Percentiles rank a stretch among this genome's conserved stretches.
These are phyloP conservation scores for Polypterus bichir DNA, from an alignment of 2,113 vertebrate species.

Conservation along the genomic window DNA sequence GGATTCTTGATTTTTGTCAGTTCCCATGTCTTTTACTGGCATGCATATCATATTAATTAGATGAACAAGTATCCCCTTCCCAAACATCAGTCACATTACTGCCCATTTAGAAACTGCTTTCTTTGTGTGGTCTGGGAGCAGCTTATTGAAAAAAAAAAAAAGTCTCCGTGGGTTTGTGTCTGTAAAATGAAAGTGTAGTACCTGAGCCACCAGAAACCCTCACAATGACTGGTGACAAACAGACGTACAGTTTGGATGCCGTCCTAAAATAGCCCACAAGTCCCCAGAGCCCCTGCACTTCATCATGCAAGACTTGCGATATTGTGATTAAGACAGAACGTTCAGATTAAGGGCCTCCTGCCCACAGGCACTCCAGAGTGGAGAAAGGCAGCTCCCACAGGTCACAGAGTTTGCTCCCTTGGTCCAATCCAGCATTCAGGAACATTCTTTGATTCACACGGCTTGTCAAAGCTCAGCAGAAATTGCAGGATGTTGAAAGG, in stretches of 20 bases:
- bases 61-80: too few species aligned
- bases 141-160: too few species aligned
- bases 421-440: slow-evolving; percentile 13
- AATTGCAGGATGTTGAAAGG: slow-evolving; percentile 15
- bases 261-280: slow-evolving; percentile 35
- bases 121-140: too few species aligned
- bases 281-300: slow-evolving; percentile 42
- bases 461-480: slow-evolving; percentile 21
- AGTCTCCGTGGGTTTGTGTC: too few species aligned
- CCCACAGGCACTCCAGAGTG: slow-evolving; percentile 31
- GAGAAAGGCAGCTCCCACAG: slow-evolving; percentile 18
- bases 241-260: slow-evolving; percentile 36
- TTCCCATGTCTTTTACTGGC: too few species aligned
- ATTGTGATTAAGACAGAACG: slow-evolving; percentile 54
- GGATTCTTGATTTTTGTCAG: too few species aligned
- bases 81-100: too few species aligned
- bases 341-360: slow-evolving; percentile 36
- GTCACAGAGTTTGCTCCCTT: slow-evolving; percentile 15
- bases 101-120: too few species aligned
- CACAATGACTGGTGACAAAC: too few species aligned
- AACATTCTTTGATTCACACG: slow-evolving; percentile 33
- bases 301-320: slow-evolving; percentile 41
- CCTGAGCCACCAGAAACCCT: too few species aligned
- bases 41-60: too few species aligned
- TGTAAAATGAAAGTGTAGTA: too few species aligned